Evolutionary conservation across 2,797 vertebrate species (phyloP), one percentile per base, ranked within the genome.

Genomic region (Sebastes hubbsi): DNA sequence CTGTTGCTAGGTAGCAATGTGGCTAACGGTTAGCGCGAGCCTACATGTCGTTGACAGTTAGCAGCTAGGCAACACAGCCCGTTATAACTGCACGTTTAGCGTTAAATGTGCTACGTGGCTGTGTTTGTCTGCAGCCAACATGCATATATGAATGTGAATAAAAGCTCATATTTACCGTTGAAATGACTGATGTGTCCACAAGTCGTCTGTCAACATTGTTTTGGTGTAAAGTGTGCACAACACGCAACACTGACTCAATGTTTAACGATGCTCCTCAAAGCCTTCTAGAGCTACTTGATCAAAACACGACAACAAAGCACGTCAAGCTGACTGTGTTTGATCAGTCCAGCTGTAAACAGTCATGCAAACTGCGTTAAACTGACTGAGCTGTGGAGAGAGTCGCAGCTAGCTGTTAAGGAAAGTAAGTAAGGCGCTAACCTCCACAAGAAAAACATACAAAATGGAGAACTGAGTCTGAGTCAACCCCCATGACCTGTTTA

Each of bases 391-490:
- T 29, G 77, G 36, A 56, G 80, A 86, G 80, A 86, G 61, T 77
- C 82, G 69, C 89, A 85, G 86, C 92, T 92, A 82, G 83, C 88
- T 90, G 88, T 92, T 89, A 87, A 77, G 80, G 78, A 92, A 95
- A 95, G 93, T 92, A 93, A 38, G 36, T 38, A 38, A 38, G 88
- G 91, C 87, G 93, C 94, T 95, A 93, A 95, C 95, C 94, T 42
- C 94, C 89, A 38, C 87, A 93, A 93, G 94, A 94, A 96, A 95
- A 96, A 95, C 94, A 95, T 92, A 95, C 96, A 97, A 97, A 97
- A 97, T 97, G 96, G 96, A 96, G 96, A 96, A 93, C 90, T 36
- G 72, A 75, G 80, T 30, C 36, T 14, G 20, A 86, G 78, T 62
- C 87, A 90, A 77, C 83, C 76, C 89, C 89, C 80, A 36, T 66